These are phyloP conservation scores for Aleiodes testaceus DNA, from an alignment of 2,888 invertebrate genomes.

Conservation along the genomic window DNA sequence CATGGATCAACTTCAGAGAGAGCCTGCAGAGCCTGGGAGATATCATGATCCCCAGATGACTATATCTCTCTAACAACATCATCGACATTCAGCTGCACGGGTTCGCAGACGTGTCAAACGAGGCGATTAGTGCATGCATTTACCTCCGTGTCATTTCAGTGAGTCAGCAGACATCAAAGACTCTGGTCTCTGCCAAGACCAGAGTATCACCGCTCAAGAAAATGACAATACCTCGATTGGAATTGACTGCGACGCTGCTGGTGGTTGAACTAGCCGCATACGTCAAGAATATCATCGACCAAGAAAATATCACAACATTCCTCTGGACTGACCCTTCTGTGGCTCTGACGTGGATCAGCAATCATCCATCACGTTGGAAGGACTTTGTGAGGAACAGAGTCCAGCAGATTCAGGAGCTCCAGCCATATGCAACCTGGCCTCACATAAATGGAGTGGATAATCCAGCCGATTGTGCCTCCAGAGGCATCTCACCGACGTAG, in stretches of 20 bases:
- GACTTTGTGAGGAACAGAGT: constrained; percentile 51
- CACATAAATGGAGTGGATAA: constrained; percentile 39
- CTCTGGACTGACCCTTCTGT: constrained; percentile 50
- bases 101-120: no score
- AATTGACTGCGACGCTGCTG: constrained; percentile 49
- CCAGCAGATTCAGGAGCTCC: constrained; percentile 44
- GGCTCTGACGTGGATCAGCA: constrained; percentile 43
- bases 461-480: constrained; percentile 36
- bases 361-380: constrained; percentile 50
- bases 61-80: constrained; percentile 14
- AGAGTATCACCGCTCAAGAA: constrained; percentile 50
- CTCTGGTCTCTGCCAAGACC: constrained; percentile 44
- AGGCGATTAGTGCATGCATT: no score
- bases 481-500: background rate
- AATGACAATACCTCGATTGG: constrained; percentile 52
- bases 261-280: constrained; percentile 36
- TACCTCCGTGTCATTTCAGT: no score
- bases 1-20: constrained; percentile 14
- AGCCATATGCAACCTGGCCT: constrained; percentile 29
- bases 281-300: background rate
- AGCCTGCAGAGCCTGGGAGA: constrained; percentile 13
- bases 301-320: constrained; percentile 9
- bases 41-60: no score
- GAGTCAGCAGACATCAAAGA: background rate
- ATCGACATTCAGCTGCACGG: no score